A percentile compares a stretch with the other conserved stretches of the same genome.
Evolutionary conservation across 2,113 vertebrate genomes (phyloP).

Genomic region (Todiramphus saurophagus): DNA sequence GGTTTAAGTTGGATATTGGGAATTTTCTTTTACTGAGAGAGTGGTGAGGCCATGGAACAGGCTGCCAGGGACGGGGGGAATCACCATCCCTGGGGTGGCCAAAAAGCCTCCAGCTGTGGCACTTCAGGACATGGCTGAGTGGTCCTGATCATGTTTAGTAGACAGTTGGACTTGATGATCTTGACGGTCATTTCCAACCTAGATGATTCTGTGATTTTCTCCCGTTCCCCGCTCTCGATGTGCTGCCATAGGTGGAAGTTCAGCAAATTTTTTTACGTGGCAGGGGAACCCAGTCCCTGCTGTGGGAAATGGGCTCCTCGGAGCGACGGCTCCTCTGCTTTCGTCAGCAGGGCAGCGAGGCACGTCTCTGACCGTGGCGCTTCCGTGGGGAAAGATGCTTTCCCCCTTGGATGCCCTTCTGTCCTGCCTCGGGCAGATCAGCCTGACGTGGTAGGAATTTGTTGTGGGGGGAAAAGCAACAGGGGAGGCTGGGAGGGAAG

Average conservation of each 20-base stretch:
- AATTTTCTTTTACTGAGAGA: no score
- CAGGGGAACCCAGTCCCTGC: neutral
- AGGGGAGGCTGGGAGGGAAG: neutral
- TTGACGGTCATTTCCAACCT: no score
- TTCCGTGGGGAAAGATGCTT: neutral
- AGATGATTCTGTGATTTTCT: neutral
- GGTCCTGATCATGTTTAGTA: no score
- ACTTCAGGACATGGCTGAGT: no score
- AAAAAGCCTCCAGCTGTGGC: no score
- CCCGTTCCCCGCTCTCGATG: fast-evolving
- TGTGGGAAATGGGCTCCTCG: fast-evolving
- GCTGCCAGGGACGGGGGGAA: no score
- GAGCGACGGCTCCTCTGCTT: fast-evolving
- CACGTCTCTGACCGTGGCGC: fast-evolving
- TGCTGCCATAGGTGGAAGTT: neutral
- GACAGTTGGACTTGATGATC: no score
- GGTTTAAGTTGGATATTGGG: no score
- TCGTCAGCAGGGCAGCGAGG: neutral
- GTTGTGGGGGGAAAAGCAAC: neutral
- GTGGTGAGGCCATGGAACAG: no score
- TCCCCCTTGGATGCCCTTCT: neutral
- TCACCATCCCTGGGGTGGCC: no score
- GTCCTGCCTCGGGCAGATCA: neutral
- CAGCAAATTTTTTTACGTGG: neutral
- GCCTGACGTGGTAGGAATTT: fast-evolving